Base-by-base conservation (phyloP, 2,888 invertebrate genomes). In the Hyposoter didymator region DNA sequence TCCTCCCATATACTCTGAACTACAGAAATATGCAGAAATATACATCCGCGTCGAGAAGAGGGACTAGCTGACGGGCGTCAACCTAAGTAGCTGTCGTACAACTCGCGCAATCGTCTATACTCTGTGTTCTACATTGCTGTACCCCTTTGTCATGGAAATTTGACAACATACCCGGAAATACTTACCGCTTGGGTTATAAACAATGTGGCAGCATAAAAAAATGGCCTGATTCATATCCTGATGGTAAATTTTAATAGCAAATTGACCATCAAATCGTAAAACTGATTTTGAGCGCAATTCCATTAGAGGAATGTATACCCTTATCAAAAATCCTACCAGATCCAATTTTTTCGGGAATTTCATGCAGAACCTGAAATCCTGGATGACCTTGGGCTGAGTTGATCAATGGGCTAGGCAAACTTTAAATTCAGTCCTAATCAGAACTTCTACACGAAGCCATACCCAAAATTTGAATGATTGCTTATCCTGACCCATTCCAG, bases 1-100 rank as follows among this genome's bases (percentile, higher is more conserved):
- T 64, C 55, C 28, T 59, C 28, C 28, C 59, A 28, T 59, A 59
- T 28, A 55, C 17, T 28, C 62, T 32, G 49, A 82, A 76, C 43
- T 78, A 47, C 52, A 82, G 69, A 82, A 81, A 81, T 82, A 45
- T 78, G 22, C 74, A 74, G 49, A 64, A 55, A 59, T 39, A 73
- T 45, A 55, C 55, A 59, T 43, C n/a, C 59, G 17, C 43, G n/a
- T 35, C 35, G 73, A 73, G 69, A 43, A 64, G 49, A 52, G 39
- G 39, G 45, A 52, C 73, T 28, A 22, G 69, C n/a, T 72, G 72
- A 66, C 72, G 64, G 49, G 39, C 62, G 64, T 66, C 66, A n/a
- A 45, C 47, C 22, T 62, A 72, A 81, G 76, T 73, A 76, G 66
- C 67, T 69, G 72, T 73, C 73, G 73, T 67, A 67, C 70, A 14